Percentiles rank a stretch among this genome's conserved stretches.
Evolutionary conservation across 23 tunicate genomes (phyloP).

Genomic region (Styela clava): DNA sequence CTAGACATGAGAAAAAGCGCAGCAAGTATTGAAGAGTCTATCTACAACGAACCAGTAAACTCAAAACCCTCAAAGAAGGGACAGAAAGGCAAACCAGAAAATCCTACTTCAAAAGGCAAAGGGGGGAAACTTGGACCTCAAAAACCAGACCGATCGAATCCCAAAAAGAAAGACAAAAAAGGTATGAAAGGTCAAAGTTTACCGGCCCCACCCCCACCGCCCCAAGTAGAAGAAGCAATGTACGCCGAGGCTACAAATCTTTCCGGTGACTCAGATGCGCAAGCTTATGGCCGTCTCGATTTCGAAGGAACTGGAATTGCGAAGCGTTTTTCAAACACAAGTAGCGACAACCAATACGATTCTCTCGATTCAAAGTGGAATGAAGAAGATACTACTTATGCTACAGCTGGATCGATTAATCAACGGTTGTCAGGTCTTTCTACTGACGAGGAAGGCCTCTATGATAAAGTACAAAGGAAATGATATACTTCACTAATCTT

Average conservation of each 20-base stretch:
- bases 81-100: neutral
- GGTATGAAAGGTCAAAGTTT: neutral
- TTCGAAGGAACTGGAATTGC: conserved; percentile 16
- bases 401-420: conserved; percentile 16
- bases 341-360: conserved; percentile 2
- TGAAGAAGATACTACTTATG: conserved; percentile 31
- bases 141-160: conserved; percentile 6
- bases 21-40: conserved; percentile 7
- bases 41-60: conserved; percentile 35
- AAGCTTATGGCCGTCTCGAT: conserved; percentile 19
- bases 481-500: no score
- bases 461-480: conserved; percentile 11
- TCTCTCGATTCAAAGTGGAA: conserved; percentile 12
- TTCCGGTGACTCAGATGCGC: neutral
- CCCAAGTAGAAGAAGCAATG: conserved; percentile 4
- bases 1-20: conserved; percentile 13
- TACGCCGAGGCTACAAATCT: conserved; percentile 10
- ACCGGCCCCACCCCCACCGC: conserved; percentile 8
- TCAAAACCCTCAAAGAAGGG: conserved; percentile 11
- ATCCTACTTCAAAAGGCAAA: neutral
- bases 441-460: conserved; percentile 10
- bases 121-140: neutral
- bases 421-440: neutral
- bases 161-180: neutral
- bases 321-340: neutral